phyloP scores from a whole-genome alignment of 1,140 invertebrate species.

The Drosophila rhopaloa region DNA sequence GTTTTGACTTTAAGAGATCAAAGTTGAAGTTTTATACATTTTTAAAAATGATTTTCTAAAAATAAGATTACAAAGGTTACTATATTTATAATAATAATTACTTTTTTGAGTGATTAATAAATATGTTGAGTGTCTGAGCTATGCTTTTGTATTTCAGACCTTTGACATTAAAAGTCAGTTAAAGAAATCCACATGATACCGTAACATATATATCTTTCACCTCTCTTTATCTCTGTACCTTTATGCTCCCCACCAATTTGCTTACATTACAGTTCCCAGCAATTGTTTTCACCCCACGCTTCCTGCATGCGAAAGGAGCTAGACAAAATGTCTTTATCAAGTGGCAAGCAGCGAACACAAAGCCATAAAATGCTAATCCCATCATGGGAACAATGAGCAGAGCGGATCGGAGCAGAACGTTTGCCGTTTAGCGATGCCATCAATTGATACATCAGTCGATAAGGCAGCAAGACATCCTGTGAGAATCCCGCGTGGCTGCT shows the following conservation, averaged over 20 bases:
- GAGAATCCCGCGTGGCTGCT: constrained; percentile 54
- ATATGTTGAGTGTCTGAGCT: no score
- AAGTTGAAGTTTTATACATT: no score
- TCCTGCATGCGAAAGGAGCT: constrained; percentile 2
- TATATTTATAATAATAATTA: no score
- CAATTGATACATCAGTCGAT: constrained; percentile 79
- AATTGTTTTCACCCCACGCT: constrained; percentile 22
- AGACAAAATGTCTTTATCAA: constrained; percentile 70
- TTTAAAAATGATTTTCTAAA: no score
- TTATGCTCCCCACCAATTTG: constrained; percentile 25
- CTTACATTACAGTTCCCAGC: constrained; percentile 27
- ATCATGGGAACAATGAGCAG: constrained; percentile 79
- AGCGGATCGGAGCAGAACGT: constrained; percentile 49
- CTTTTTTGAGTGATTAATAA: no score
- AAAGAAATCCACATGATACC: neutral
- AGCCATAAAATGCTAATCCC: constrained; percentile 81
- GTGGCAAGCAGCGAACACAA: constrained; percentile 71
- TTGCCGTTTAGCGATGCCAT: constrained; percentile 64
- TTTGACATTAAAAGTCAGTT: no score
- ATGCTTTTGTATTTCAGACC: no score
- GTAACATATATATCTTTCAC: neutral
- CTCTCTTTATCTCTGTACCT: neutral
- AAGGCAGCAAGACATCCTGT: constrained; percentile 55
- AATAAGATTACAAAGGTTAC: no score
- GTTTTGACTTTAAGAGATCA: no score